Conservation (phyloP, 23 tunicate genomes). For the Botrylloides violaceus region DNA sequence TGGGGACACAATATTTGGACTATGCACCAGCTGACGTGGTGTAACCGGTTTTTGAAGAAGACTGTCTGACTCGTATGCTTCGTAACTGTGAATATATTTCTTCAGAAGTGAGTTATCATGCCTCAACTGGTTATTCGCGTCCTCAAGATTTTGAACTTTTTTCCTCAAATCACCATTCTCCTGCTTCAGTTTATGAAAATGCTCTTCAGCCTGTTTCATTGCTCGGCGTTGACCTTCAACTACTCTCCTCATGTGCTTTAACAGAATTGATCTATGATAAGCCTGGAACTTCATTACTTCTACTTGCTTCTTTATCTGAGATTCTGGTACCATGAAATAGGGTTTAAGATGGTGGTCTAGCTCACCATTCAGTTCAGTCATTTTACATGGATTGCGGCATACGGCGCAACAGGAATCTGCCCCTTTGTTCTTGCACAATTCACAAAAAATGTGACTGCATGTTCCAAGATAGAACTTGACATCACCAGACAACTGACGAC, state of each 20-base stretch:
- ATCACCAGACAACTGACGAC: not conserved
- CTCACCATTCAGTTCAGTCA: not conserved
- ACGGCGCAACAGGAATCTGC: not conserved
- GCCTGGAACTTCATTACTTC: not conserved
- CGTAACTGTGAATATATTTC: not conserved
- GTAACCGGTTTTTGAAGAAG: not conserved
- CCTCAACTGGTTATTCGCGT: not conserved
- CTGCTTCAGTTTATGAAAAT: not conserved
- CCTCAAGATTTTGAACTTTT: not conserved
- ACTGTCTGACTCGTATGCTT: not conserved
- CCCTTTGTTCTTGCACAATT: not conserved
- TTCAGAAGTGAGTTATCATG: not conserved
- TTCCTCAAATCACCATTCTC: not conserved
- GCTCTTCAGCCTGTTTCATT: not conserved
- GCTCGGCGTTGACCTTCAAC: not conserved
- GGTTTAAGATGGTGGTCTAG: not conserved
- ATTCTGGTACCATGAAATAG: not conserved
- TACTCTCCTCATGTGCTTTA: not conserved
- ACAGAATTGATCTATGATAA: not conserved
- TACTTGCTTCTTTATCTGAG: not conserved
- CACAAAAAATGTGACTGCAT: not conserved
- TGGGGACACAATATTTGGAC: not conserved
- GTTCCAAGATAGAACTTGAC: not conserved
- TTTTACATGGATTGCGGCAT: not conserved
- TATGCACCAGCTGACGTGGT: not conserved